Base-by-base conservation (phyloP, 1,140 invertebrate species). In the Papilio xuthus region DNA sequence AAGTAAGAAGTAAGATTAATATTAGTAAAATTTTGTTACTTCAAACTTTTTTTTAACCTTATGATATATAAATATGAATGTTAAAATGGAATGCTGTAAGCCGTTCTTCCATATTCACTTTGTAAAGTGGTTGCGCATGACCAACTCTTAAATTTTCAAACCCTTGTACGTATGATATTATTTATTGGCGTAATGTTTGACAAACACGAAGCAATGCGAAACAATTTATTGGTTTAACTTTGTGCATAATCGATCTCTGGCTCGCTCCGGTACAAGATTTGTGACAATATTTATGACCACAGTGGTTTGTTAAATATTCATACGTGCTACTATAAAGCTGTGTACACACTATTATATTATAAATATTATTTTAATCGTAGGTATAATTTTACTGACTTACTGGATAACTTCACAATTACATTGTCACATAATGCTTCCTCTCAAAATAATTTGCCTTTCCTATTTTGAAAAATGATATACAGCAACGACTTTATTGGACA, bases 111-210 rank as follows among this genome's bases (percentile, higher is more conserved):
- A 20, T 53, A 53, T 20, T 53, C 13, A 50, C 71, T 23, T 3
- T 26, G 28, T 50, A 73, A 50, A 73, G 44, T 12, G 53, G 53
- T 47, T 42, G 23, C 56, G 23, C 28, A 56, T 63, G 26, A 23
- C 72, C 74, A 76, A 63, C 20, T 63, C 10, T 76, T 63, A 76
- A 20, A 76, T 63, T 76, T 76, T 32, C 50, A 60, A 63, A 53
- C 53, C 74, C 74, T 76, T 76, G 74, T 76, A 76, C 74, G 74
- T 63, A 56, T 32, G 50, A 37, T 76, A 76, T 76, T 76, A 76
- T 76, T 76, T 76, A 76, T 76, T 76, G 74, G 53, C 37, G 56
- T 63, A 76, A 76, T 63, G 74, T 76, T 76, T 76, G 74, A 76
- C 74, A 76, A 76, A 76, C 74, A 42, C 74, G 74, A 76, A 60